These are phyloP conservation scores for Anguilla megastoma DNA, from an alignment of 2,797 vertebrate genomes.

Conservation along the genomic window DNA sequence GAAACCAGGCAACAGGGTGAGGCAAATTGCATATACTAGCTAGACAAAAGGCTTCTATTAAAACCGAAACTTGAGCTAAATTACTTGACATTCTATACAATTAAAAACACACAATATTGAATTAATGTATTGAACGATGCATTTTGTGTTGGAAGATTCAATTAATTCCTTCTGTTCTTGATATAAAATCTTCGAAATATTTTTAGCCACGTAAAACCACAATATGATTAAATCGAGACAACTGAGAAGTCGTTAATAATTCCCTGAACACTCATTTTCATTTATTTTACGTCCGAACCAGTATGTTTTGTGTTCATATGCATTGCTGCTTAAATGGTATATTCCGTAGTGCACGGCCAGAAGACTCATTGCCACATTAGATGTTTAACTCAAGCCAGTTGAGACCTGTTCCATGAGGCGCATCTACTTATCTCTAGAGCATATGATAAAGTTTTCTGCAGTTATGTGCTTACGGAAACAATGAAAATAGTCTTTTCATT, in stretches of 20 bases:
- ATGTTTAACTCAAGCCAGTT: background rate
- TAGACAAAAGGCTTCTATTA: background rate
- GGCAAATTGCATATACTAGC: constrained; percentile 33
- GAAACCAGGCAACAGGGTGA: constrained; percentile 75
- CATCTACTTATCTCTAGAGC: constrained; percentile 30
- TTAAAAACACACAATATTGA: background rate
- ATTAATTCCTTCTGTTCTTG: background rate
- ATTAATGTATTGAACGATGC: background rate
- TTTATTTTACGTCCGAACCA: background rate
- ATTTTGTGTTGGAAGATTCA: background rate
- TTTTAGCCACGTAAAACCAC: background rate
- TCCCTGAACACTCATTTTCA: background rate
- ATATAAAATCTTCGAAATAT: background rate
- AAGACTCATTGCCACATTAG: background rate
- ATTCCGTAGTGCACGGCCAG: background rate
- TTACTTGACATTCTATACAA: background rate
- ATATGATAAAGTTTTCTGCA: constrained; percentile 31
- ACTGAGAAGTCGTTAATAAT: background rate
- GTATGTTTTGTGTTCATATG: background rate
- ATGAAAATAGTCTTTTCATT: constrained; percentile 27
- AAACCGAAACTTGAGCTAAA: background rate
- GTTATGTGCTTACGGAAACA: constrained; percentile 16
- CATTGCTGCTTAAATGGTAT: background rate
- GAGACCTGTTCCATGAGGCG: constrained; percentile 23
- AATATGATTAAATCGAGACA: background rate